These are phyloP conservation scores for Megaleporinus macrocephalus DNA, from an alignment of 2,113 vertebrate genomes.

Conservation along the genomic window DNA sequence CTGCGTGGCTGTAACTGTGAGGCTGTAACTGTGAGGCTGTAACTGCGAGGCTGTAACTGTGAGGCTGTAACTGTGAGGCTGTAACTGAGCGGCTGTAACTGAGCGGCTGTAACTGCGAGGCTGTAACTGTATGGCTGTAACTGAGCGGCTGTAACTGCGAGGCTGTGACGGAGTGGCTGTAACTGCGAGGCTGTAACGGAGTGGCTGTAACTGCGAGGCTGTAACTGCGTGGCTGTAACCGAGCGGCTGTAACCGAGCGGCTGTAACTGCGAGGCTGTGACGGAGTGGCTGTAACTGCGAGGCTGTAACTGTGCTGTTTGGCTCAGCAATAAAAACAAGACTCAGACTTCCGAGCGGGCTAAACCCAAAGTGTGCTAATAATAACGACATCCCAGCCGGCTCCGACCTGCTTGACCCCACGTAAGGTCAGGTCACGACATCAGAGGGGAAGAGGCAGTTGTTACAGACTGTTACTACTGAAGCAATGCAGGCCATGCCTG, in stretches of 20 bases:
- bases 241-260: no score
- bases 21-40: background rate
- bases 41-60: background rate
- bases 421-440: slow-evolving; percentile 27
- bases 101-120: no score
- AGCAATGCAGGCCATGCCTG: background rate
- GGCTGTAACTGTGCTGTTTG: background rate
- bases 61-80: background rate
- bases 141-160: background rate
- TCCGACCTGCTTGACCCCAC: background rate
- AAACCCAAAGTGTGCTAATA: background rate
- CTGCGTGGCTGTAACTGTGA: no score
- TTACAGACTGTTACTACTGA: background rate
- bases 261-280: background rate
- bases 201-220: background rate
- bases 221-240: background rate
- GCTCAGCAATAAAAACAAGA: no score
- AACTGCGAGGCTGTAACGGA: no score
- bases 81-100: no score
- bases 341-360: background rate
- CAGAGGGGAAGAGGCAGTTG: background rate
- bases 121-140: background rate
- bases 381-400: background rate
- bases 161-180: background rate
- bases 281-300: no score